phyloP scores from a whole-genome alignment of 35 echinoderm and acorn worm genomes.

The Apostichopus parvimensis region DNA sequence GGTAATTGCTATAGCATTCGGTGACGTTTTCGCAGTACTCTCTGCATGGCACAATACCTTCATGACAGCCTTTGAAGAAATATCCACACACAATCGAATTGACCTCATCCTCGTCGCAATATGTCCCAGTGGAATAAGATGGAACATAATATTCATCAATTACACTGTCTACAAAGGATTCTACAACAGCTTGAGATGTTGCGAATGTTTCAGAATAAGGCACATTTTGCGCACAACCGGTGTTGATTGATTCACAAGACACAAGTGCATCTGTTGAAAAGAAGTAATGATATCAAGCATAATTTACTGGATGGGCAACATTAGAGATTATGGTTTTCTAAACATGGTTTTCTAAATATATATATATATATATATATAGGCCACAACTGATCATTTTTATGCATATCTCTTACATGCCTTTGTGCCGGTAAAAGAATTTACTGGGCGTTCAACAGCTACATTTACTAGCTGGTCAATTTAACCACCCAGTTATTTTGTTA shows the following conservation, averaged over 20 bases:
- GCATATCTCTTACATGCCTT: no score
- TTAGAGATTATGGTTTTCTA: no score
- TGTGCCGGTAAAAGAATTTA: no score
- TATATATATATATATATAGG: no score
- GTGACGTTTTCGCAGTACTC: slow-evolving; percentile 3
- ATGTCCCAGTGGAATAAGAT: background rate
- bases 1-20: background rate
- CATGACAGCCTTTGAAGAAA: slow-evolving; percentile 37
- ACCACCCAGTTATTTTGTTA: no score
- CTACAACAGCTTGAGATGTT: slow-evolving; percentile 23
- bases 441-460: no score
- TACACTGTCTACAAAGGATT: background rate
- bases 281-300: background rate
- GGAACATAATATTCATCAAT: background rate
- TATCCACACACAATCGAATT: slow-evolving; percentile 6
- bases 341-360: no score
- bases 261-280: background rate
- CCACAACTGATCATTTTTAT: no score
- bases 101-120: background rate
- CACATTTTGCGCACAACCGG: background rate
- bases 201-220: slow-evolving; percentile 41
- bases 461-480: no score
- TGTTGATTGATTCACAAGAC: slow-evolving; percentile 24
- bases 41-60: slow-evolving; percentile 11
- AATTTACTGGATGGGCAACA: no score